Conservation (phyloP, 2,797 vertebrate genomes). For the Gadopsis bispinosus region DNA sequence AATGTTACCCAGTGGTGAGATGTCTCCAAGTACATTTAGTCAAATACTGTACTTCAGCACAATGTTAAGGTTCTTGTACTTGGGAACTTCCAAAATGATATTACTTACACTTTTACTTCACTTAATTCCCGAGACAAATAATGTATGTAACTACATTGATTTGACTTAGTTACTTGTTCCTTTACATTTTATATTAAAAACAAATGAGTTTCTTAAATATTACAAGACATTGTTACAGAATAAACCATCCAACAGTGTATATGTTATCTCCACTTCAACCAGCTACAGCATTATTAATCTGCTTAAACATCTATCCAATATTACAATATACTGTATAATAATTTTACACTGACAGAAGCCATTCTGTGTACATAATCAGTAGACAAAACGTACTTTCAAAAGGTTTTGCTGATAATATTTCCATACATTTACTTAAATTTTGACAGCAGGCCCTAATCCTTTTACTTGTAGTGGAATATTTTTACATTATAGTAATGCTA, state of each 20-base stretch:
- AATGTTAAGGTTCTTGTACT: not conserved
- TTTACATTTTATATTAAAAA: not conserved
- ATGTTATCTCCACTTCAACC: not conserved
- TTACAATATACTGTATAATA: not conserved
- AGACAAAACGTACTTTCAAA: not conserved
- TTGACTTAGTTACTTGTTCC: not conserved
- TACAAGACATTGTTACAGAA: not conserved
- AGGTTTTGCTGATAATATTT: not conserved
- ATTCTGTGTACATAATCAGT: not conserved
- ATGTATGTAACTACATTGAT: not conserved
- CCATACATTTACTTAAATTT: not conserved
- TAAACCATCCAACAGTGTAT: not conserved
- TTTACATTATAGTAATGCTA: not conserved
- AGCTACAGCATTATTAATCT: not conserved
- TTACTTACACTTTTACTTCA: not conserved
- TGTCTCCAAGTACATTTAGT: not conserved
- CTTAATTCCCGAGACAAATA: not conserved
- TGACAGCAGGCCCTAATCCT: not conserved
- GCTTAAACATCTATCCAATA: not conserved
- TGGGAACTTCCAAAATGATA: not conserved
- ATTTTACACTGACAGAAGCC: not conserved
- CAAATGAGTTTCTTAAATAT: not conserved
- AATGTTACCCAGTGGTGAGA: not conserved
- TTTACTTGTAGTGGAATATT: not conserved
- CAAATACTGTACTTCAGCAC: not conserved